Percentiles rank a stretch among this genome's conserved stretches.
Conservation (phyloP, 2,888 invertebrate genomes). For the Melitaea athalia region DNA sequence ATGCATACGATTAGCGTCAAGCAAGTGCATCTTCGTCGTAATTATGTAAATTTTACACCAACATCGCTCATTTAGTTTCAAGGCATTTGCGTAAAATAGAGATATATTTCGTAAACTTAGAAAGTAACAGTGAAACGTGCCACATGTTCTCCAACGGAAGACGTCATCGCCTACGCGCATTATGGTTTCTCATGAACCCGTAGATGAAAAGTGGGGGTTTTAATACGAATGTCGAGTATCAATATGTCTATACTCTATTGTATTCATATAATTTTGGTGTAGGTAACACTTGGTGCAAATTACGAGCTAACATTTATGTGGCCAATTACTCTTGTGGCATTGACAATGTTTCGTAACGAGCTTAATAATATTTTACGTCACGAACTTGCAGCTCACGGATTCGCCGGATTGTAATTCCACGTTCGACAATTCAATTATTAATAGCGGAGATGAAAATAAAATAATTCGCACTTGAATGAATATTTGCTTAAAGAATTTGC, state of each 20-base stretch:
- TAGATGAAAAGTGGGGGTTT: conserved; percentile 47
- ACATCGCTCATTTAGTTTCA: conserved; percentile 59
- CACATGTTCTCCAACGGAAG: conserved; percentile 20
- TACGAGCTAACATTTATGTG: conserved; percentile 49
- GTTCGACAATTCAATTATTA: conserved; percentile 12
- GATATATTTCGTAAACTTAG: conserved; percentile 32
- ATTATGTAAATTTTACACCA: conserved; percentile 64
- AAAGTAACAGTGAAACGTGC: conserved; percentile 36
- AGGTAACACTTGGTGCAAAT: conserved; percentile 57
- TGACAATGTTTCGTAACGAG: conserved; percentile 63
- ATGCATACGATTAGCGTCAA: conserved; percentile 62
- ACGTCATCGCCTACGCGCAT: conserved; percentile 22
- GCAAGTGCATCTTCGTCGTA: conserved; percentile 64
- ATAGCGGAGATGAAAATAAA: conserved; percentile 1
- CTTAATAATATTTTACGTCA: conserved; percentile 57
- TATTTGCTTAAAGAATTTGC: conserved; percentile 10
- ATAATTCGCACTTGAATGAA: conserved; percentile 1
- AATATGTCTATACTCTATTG: conserved; percentile 48
- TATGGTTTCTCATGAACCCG: conserved; percentile 7
- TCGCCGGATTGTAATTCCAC: conserved; percentile 19
- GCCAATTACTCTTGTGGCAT: conserved; percentile 59
- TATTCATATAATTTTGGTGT: conserved; percentile 48
- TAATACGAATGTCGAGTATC: conserved; percentile 58
- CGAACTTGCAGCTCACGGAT: conserved; percentile 50
- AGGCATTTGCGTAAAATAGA: conserved; percentile 40